Base-by-base conservation (phyloP, 53 echinoderm and acorn worm genomes). In the Apostichopus leukothele region DNA sequence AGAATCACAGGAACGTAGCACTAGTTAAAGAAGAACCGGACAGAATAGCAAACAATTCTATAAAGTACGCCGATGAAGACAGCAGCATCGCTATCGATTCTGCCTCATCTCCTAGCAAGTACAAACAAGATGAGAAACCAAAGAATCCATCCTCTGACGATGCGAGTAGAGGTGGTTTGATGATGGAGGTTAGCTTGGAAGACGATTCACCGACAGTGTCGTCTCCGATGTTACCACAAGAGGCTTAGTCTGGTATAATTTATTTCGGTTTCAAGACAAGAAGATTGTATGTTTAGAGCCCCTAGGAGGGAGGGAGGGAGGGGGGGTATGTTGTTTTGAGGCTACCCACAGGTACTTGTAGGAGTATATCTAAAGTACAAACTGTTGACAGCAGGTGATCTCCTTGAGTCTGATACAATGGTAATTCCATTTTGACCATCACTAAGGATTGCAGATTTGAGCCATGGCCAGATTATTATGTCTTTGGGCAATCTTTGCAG, bases 141-240 rank as follows among this genome's bases (percentile, higher is more conserved):
- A 60, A 84, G 23, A 55, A 21, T 84, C 25, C 26, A 25, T 59
- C 39, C 21, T n/a, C 59, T 8, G 63, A 59, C 10, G 21, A 20
- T 8, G 60, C 8, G 84, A 6, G 25, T 63, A 59, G 55, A 63
- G 12, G 4, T 3, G 39, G n/a, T 20, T 22, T 84, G 84, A 84
- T 84, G 84, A 27, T 55, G 7, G 84, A 84, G 7, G 84, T 60
- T 25, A 84, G 84, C 60, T 21, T 63, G 5, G 84, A 84, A 5
- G 84, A 84, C 14, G 84, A 84, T 22, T 84, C 84, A 61, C 84
- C 84, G 7, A 66, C 84, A 0, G 63, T 84, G 19, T 84, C 84
- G 13, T 84, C 83, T 53, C 83, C 83, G 60, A 83, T 83, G 83
- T 52, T 83, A 18, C 83, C 83, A 50, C 77, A 50, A 77, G 77